These are phyloP conservation scores for Clunio marinus DNA, from an alignment of 2,888 invertebrate species.

Conservation along the genomic window DNA sequence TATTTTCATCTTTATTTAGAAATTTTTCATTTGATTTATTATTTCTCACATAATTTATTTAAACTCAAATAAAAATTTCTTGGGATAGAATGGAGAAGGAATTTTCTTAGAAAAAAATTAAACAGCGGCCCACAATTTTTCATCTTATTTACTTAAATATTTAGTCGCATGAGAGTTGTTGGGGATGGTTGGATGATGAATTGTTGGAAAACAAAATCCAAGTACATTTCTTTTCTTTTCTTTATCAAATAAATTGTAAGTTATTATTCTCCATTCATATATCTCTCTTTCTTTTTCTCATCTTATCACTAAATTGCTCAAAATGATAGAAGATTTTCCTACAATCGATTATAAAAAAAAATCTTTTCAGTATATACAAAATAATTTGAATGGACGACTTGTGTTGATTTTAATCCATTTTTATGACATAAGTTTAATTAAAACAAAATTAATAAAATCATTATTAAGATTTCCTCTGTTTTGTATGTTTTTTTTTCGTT, in stretches of 20 bases:
- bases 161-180: not conserved
- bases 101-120: no score
- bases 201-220: not conserved
- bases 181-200: not conserved
- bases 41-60: not conserved
- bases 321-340: not conserved
- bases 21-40: slow-evolving; percentile 8
- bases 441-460: no score
- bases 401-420: slow-evolving; percentile 3
- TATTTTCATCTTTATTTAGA: slow-evolving; percentile 1
- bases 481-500: not conserved
- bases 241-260: not conserved
- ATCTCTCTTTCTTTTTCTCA: not conserved
- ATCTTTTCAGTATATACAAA: slow-evolving; percentile 12
- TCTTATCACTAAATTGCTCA: not conserved
- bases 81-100: not conserved
- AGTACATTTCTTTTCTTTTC: not conserved
- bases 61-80: slow-evolving; percentile 3
- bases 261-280: no score
- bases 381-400: slow-evolving; percentile 15
- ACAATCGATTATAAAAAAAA: not conserved
- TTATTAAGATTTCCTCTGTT: no score
- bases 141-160: no score
- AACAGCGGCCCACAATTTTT: no score
- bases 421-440: no score